Percentiles rank a stretch among this genome's conserved stretches.
These are phyloP conservation scores for Serilophus lunatus DNA, from an alignment of 2,113 vertebrate genomes.

Conservation along the genomic window DNA sequence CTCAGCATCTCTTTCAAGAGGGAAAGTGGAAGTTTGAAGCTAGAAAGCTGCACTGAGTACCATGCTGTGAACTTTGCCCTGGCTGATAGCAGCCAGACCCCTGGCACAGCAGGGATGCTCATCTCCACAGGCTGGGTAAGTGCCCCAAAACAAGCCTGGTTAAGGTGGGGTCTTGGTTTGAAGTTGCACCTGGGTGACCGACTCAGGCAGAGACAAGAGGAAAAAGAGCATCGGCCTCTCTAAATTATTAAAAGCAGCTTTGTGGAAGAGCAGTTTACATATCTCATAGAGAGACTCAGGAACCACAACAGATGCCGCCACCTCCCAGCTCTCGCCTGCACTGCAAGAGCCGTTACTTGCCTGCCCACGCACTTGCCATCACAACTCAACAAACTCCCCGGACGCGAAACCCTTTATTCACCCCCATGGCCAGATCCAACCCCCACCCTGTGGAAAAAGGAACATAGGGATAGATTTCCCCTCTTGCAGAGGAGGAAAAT, in stretches of 20 bases:
- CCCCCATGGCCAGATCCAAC: background rate
- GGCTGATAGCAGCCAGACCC: background rate
- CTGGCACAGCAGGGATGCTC: background rate
- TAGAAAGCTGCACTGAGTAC: background rate
- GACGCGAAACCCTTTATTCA: conserved; percentile 10
- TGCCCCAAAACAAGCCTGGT: accelerated
- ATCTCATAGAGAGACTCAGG: background rate
- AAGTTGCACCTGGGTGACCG: background rate
- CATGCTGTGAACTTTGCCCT: background rate
- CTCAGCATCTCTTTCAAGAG: background rate
- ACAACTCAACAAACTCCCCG: background rate
- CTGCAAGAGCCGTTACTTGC: conserved; percentile 18
- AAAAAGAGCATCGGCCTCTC: background rate
- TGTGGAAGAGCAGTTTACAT: background rate
- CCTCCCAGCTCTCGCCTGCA: background rate
- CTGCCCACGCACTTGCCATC: conserved; percentile 11
- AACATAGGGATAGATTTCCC: background rate
- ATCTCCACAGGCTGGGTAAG: accelerated
- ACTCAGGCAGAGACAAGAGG: background rate
- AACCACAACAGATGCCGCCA: conserved; percentile 18
- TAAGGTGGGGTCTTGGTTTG: accelerated
- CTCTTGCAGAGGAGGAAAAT: background rate
- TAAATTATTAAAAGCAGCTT: conserved; percentile 3
- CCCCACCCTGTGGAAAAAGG: background rate
- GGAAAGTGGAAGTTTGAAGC: background rate